Evolutionary conservation across 2,113 vertebrate species (phyloP).

Genomic region (Microtus montanus): DNA sequence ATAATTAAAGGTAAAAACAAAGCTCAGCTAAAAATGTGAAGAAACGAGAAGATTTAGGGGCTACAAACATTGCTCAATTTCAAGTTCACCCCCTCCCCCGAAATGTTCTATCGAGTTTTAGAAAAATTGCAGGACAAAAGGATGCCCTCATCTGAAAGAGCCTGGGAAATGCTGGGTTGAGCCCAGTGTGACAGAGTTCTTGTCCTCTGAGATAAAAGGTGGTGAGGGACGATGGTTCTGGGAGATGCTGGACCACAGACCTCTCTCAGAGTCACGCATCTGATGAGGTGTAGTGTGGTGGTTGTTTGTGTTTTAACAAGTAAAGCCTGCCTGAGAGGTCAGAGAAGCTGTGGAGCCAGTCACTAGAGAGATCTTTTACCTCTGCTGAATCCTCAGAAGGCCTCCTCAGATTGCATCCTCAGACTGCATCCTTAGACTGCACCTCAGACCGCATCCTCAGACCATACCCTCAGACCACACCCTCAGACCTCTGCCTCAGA

Average conservation of each 20-base stretch:
- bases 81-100: background rate
- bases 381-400: too few relatives aligned
- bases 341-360: too few relatives aligned
- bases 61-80: background rate
- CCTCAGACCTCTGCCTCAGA: too few relatives aligned
- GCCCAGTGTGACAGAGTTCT: background rate
- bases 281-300: background rate
- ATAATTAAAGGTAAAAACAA: background rate
- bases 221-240: accelerated
- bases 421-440: too few relatives aligned
- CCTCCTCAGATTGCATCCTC: too few relatives aligned
- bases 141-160: background rate
- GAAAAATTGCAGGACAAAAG: background rate
- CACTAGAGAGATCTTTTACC: too few relatives aligned
- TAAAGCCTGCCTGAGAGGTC: too few relatives aligned
- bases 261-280: background rate
- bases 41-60: background rate
- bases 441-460: too few relatives aligned
- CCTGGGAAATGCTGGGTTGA: background rate
- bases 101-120: background rate
- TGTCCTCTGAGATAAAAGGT: background rate
- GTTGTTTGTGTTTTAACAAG: too few relatives aligned
- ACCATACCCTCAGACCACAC: too few relatives aligned
- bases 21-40: background rate
- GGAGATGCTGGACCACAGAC: background rate